Evolutionary conservation across 2,888 invertebrate species (phyloP).

Genomic region (Hipparchia sbordonii): DNA sequence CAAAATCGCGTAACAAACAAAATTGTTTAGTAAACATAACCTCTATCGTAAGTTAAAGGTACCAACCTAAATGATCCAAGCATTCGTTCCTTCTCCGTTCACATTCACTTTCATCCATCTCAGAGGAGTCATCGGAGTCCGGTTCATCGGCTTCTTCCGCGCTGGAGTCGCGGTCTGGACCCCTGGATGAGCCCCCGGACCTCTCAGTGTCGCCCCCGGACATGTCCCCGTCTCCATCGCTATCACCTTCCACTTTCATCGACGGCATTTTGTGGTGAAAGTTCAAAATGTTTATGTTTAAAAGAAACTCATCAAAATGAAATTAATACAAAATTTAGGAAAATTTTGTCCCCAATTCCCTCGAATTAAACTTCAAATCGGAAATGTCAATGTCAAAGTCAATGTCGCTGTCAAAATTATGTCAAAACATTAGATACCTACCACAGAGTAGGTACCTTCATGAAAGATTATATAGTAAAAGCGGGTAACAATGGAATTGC

Average conservation of each 20-base stretch:
- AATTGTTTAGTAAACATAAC: slow-evolving; percentile 77
- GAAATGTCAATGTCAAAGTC: slow-evolving; percentile 27
- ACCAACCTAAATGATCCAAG: slow-evolving; percentile 88
- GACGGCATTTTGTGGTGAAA: slow-evolving; percentile 80
- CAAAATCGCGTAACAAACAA: slow-evolving; percentile 36
- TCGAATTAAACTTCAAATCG: slow-evolving; percentile 39
- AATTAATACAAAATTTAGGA: background rate
- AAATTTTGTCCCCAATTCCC: slow-evolving; percentile 29
- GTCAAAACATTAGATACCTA: too few species aligned
- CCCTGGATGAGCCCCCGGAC: slow-evolving; percentile 86
- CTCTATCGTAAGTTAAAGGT: slow-evolving; percentile 49
- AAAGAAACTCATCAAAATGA: background rate
- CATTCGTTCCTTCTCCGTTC: slow-evolving; percentile 92
- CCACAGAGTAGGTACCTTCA: too few species aligned
- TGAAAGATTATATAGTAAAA: too few species aligned
- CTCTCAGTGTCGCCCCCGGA: slow-evolving; percentile 88
- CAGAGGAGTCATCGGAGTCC: slow-evolving; percentile 93
- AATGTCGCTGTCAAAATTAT: background rate
- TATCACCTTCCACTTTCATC: slow-evolving; percentile 86
- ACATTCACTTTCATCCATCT: slow-evolving; percentile 96
- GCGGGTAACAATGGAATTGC: too few species aligned
- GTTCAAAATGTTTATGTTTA: slow-evolving; percentile 11
- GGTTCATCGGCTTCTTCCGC: slow-evolving; percentile 90
- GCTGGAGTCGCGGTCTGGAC: slow-evolving; percentile 87
- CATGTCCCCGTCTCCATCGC: slow-evolving; percentile 85